A percentile compares a stretch with the other conserved stretches of the same genome.
Conservation (phyloP, 2,888 invertebrate genomes). For the Doris montereyensis region DNA sequence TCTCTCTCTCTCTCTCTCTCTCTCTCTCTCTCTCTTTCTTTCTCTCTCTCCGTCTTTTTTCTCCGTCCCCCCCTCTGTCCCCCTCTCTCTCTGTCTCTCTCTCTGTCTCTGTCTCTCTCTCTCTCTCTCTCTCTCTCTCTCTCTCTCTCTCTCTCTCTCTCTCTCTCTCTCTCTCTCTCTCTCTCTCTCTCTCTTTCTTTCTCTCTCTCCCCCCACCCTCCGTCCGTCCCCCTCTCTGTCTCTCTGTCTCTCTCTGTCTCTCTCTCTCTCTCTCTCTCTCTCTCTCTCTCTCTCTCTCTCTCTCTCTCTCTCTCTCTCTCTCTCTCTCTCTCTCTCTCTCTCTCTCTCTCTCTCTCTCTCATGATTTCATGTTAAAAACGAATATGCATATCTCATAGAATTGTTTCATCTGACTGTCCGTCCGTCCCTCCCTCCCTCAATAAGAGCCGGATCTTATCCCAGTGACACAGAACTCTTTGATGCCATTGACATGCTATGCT, state of each 20-base stretch:
- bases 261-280: not conserved
- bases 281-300: no score
- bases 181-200: not conserved
- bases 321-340: no score
- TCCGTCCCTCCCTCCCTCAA: no score
- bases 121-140: not conserved
- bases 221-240: not conserved
- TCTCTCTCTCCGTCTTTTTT: not conserved
- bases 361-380: no score
- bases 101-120: constrained; percentile 5
- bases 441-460: no score
- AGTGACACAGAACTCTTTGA: no score
- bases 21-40: not conserved
- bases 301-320: no score
- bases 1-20: constrained; percentile 9
- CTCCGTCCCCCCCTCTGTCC: not conserved
- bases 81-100: constrained; percentile 18
- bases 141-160: constrained; percentile 13
- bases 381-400: no score
- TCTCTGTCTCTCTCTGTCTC: not conserved
- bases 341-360: no score
- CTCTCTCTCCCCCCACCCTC: not conserved
- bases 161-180: constrained; percentile 5
- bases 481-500: no score
- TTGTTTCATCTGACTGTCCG: no score